phyloP scores from a whole-genome alignment of 2,797 vertebrate genomes.

The Rousettus madagascariensis region DNA sequence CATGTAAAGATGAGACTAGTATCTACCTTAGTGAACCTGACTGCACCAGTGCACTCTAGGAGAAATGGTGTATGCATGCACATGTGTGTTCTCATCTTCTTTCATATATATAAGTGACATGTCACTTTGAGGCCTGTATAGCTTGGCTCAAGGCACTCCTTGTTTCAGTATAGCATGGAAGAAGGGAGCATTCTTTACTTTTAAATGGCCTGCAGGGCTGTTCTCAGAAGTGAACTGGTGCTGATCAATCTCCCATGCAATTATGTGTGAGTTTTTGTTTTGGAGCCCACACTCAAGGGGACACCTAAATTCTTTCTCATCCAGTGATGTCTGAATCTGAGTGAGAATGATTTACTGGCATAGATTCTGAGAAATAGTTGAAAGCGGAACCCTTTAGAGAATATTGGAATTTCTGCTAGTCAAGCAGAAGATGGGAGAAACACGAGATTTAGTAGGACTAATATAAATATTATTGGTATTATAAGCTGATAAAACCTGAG shows the following conservation, averaged over 20 bases:
- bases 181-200: not conserved
- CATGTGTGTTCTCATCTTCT: too few species aligned
- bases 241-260: not conserved
- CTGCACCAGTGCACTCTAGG: not conserved
- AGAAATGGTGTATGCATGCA: not conserved
- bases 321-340: not conserved
- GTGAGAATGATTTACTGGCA: not conserved
- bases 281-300: not conserved
- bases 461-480: not conserved
- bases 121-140: not conserved
- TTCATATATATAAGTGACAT: not conserved
- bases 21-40: not conserved
- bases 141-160: not conserved
- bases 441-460: not conserved
- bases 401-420: not conserved
- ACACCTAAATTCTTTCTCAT: not conserved
- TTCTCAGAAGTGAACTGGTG: not conserved
- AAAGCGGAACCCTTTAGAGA: not conserved
- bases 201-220: not conserved
- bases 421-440: not conserved
- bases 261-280: not conserved
- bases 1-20: not conserved
- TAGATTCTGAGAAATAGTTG: conserved; percentile 8
- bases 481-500: not conserved
- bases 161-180: not conserved